phyloP scores from a whole-genome alignment of 2,797 vertebrate genomes.

The Nyctibius grandis region DNA sequence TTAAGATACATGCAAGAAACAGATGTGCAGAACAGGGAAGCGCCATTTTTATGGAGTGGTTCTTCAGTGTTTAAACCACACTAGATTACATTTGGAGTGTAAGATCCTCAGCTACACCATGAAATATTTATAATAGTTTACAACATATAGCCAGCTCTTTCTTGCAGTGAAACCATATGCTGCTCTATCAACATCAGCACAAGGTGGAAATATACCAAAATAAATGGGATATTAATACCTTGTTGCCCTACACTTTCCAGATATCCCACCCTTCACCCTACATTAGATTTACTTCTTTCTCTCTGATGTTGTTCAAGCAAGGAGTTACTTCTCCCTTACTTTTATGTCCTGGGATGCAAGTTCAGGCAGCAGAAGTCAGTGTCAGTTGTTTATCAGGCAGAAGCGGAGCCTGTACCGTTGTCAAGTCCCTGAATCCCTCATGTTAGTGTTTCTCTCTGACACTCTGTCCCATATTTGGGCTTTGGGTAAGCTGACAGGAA shows the following conservation, averaged over 20 bases:
- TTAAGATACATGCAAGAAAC: conserved; percentile 23
- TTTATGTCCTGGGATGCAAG: background rate
- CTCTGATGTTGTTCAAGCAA: background rate
- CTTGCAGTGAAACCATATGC: background rate
- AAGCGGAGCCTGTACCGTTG: background rate
- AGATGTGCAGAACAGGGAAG: conserved; percentile 32
- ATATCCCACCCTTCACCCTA: background rate
- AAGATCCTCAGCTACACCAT: background rate
- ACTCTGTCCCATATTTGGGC: conserved; percentile 37
- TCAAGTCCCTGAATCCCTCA: conserved; percentile 33
- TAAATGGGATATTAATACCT: conserved; percentile 20
- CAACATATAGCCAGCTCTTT: background rate
- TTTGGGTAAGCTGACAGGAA: conserved; percentile 54
- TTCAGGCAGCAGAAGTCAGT: background rate
- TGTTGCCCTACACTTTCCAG: background rate
- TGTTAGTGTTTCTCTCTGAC: conserved; percentile 35
- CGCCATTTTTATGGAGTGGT: conserved; percentile 15
- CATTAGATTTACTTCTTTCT: background rate
- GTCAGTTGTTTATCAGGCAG: conserved; percentile 23
- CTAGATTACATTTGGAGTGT: background rate
- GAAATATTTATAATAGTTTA: background rate
- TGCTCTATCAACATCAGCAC: background rate
- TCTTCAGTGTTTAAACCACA: conserved; percentile 9
- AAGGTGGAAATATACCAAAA: conserved; percentile 37
- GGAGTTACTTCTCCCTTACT: background rate